Evolutionary conservation across 2,888 invertebrate species (phyloP), one percentile per base, ranked within the genome.

Genomic region (Acleris holmiana): DNA sequence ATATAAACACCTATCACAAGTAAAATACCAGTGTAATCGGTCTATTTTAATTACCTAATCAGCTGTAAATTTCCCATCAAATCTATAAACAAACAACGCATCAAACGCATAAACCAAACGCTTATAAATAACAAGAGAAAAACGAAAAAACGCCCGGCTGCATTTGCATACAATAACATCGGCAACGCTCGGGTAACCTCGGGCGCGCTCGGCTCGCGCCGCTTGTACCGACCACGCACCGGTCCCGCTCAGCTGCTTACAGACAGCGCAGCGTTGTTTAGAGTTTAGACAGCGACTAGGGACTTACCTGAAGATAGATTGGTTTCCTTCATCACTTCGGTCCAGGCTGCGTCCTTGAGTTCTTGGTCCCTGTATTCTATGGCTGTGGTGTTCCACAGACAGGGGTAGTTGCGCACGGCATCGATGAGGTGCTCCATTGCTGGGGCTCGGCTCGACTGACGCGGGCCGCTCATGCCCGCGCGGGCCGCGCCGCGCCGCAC

Each of bases 351-450:
- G 78, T 91, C 91, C 82, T 91, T 91, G 61, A 91, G 85, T 85
- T 91, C 91, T 81, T 90, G 91, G 82, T 91, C 91, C 76, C 90
- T 85, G 80, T 91, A 91, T 82, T 91, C 91, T 77, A 88, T 85
- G 76, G 90, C 88, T 67, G 86, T 82, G 74, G 89, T 89, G 82
- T 91, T 90, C 91, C 91, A 91, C 68, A 91, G 86, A 79, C 91
- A 91, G 60, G 91, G 89, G 81, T 89, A 91, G 78, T 82, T 82
- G 84, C 85, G 88, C 74, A 91, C 90, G 71, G 86, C 80, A 74
- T 83, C 88, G 68, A 91, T 91, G 82, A 91, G 84, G 73, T 84
- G 89, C 74, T 91, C 91, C 91, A 90, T 91, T 13, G 77, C 71
- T 76, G 73, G 69, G 49, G 57, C 29, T 55, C 17, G 64, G 68